Conservation (phyloP, 1,140 invertebrate species). For the Drosophila trapezifrons region DNA sequence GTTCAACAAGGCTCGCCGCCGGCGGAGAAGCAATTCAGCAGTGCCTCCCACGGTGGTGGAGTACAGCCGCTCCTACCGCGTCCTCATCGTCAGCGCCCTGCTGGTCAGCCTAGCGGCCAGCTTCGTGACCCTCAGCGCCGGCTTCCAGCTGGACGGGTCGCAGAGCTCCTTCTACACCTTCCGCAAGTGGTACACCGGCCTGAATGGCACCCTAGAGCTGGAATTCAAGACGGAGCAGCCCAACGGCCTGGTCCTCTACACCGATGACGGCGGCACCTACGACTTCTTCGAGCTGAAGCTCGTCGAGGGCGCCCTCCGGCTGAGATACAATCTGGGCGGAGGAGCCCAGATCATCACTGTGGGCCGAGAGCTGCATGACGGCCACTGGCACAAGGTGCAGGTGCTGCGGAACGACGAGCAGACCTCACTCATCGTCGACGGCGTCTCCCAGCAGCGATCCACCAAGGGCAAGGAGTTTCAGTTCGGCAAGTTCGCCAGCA, state of each 20-base stretch:
- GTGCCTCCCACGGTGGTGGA: slow-evolving; percentile 50
- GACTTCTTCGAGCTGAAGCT: slow-evolving; percentile 98
- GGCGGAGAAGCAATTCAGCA: slow-evolving; percentile 50
- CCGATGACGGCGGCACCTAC: slow-evolving; percentile 96
- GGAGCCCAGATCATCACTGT: slow-evolving; percentile 94
- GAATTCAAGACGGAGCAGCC: slow-evolving; percentile 96
- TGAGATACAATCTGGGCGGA: slow-evolving; percentile 94
- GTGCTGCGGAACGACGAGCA: slow-evolving; percentile 90
- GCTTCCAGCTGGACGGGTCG: slow-evolving; percentile 92
- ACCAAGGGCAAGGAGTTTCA: slow-evolving; percentile 93
- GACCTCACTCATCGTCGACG: slow-evolving; percentile 93
- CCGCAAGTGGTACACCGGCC: slow-evolving; percentile 93
- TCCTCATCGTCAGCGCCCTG: slow-evolving; percentile 68
- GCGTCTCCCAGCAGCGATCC: slow-evolving; percentile 89
- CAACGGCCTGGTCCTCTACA: slow-evolving; percentile 95
- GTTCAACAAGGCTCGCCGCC: slow-evolving; percentile 68
- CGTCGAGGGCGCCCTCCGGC: slow-evolving; percentile 93
- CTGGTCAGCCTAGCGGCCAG: slow-evolving; percentile 68
- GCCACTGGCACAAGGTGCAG: slow-evolving; percentile 95
- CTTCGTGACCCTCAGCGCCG: slow-evolving; percentile 70
- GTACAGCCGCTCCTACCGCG: slow-evolving; percentile 68
- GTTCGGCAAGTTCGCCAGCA: slow-evolving; percentile 92
- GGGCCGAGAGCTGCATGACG: slow-evolving; percentile 93
- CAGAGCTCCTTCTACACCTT: slow-evolving; percentile 95
- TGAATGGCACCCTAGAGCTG: slow-evolving; percentile 94